Conservation (phyloP, 2,113 vertebrate genomes). For the Prunella fulvescens region DNA sequence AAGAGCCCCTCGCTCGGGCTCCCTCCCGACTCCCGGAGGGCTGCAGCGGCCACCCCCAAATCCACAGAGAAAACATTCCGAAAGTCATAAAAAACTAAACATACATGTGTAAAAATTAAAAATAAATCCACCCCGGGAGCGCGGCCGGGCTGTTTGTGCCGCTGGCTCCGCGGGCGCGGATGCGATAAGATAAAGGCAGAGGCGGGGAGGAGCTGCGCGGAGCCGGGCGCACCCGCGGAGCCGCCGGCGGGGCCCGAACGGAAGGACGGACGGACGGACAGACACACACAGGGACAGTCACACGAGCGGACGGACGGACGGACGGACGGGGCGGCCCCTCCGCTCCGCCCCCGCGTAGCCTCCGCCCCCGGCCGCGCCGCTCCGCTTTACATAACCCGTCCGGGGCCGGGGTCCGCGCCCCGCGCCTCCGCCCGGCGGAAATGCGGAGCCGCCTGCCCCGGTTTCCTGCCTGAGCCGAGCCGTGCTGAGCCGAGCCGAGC, state of each 20-base stretch:
- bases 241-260: neutral
- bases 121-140: neutral
- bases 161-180: slow-evolving; percentile 43
- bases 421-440: slow-evolving; percentile 28
- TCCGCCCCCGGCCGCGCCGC: slow-evolving; percentile 1
- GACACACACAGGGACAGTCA: neutral
- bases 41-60: neutral
- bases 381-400: slow-evolving; percentile 43
- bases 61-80: neutral
- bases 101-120: neutral
- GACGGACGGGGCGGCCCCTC: neutral
- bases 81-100: neutral
- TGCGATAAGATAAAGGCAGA: slow-evolving; percentile 43
- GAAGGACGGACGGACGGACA: neutral
- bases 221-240: neutral
- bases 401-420: slow-evolving; percentile 7
- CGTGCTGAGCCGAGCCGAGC: neutral
- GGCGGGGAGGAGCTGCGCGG: neutral
- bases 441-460: slow-evolving; percentile 17
- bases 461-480: slow-evolving; percentile 25
- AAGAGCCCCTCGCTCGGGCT: neutral
- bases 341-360: slow-evolving; percentile 13
- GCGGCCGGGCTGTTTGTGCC: neutral
- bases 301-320: neutral
- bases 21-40: neutral